A percentile compares a stretch with the other conserved stretches of the same genome.
phyloP scores from a whole-genome alignment of 1,140 invertebrate species.

The Neodiprion fabricii region DNA sequence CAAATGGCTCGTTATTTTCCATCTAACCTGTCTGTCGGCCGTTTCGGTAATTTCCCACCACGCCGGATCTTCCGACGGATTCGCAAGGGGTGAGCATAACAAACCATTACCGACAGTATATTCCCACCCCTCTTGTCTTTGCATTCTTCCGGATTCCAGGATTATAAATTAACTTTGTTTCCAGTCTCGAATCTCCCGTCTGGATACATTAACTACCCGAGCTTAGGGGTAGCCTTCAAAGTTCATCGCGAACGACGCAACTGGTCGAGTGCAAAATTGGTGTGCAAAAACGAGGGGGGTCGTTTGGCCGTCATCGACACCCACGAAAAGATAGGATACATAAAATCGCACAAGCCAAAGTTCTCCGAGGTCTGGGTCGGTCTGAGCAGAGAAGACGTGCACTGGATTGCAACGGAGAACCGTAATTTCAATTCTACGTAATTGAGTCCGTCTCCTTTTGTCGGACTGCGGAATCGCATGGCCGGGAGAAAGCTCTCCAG shows the following conservation, averaged over 20 bases:
- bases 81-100: no score
- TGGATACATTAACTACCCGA: not conserved
- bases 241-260: not conserved
- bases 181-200: not conserved
- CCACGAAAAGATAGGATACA: not conserved
- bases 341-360: not conserved
- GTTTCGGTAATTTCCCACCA: no score
- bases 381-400: not conserved
- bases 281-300: not conserved
- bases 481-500: no score
- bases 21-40: no score
- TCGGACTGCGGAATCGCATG: no score
- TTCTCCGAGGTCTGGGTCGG: not conserved
- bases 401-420: not conserved
- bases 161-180: not conserved
- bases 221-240: not conserved
- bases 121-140: no score
- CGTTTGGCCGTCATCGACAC: not conserved
- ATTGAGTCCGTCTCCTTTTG: no score
- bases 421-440: not conserved
- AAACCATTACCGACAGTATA: no score
- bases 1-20: no score
- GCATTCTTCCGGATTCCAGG: no score
- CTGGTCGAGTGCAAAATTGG: not conserved
- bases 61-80: no score